Evolutionary conservation across 2,888 invertebrate genomes (phyloP).

Genomic region (Lasiommata megera): DNA sequence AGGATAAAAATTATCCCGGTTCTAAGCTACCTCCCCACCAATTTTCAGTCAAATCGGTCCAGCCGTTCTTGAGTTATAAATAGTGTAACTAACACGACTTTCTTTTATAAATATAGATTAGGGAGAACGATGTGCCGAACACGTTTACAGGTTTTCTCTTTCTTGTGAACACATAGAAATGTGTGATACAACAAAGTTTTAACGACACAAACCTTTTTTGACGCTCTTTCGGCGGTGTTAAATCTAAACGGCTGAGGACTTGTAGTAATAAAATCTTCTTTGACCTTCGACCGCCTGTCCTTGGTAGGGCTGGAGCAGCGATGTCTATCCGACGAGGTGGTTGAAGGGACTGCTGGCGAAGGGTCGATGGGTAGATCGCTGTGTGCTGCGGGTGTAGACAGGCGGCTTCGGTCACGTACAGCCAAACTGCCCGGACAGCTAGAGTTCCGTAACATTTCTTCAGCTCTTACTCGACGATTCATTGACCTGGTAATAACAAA

Average conservation of each 20-base stretch:
- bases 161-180: too few species aligned
- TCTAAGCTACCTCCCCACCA: too few species aligned
- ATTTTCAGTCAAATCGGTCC: too few species aligned
- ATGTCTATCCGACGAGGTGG: constrained; percentile 55
- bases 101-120: too few species aligned
- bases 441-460: constrained; percentile 84
- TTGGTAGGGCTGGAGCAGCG: constrained; percentile 60
- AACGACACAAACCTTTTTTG: constrained; percentile 54
- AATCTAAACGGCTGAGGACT: constrained; percentile 78
- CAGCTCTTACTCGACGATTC: constrained; percentile 85
- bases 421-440: constrained; percentile 86
- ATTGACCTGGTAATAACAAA: constrained; percentile 60
- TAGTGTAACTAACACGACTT: too few species aligned
- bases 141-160: too few species aligned
- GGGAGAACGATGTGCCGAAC: too few species aligned
- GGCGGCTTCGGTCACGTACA: constrained; percentile 78
- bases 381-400: constrained; percentile 72
- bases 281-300: constrained; percentile 53
- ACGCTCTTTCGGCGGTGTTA: constrained; percentile 73
- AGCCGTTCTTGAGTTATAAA: too few species aligned
- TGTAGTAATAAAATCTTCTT: constrained; percentile 76
- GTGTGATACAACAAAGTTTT: too few species aligned
- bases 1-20: too few species aligned
- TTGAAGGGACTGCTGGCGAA: constrained; percentile 59
- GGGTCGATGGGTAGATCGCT: constrained; percentile 73